These are phyloP conservation scores for Hycleus phaleratus DNA, from an alignment of 1,140 invertebrate species.

Conservation along the genomic window DNA sequence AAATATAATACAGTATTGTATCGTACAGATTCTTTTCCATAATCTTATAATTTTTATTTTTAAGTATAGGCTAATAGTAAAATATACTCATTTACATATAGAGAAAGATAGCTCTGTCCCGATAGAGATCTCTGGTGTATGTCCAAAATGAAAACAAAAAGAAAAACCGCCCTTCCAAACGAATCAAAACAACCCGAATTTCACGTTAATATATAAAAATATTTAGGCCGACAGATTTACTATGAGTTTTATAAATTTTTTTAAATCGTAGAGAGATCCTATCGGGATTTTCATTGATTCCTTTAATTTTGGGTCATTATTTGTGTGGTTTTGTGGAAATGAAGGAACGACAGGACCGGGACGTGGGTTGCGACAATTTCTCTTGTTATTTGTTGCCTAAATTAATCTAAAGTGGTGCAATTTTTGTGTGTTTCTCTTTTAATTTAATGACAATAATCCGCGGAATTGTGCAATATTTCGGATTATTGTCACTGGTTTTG, in stretches of 20 bases:
- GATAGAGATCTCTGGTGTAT: neutral
- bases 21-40: slow-evolving; percentile 6
- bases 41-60: slow-evolving; percentile 13
- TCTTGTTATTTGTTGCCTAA: neutral
- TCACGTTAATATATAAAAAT: slow-evolving; percentile 31
- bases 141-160: neutral
- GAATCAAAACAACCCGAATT: slow-evolving; percentile 22
- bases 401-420: neutral
- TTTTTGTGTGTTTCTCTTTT: neutral
- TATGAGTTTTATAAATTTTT: slow-evolving; percentile 9
- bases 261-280: neutral
- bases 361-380: slow-evolving; percentile 20
- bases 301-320: slow-evolving; percentile 12
- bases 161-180: neutral
- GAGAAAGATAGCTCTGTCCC: neutral
- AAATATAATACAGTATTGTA: slow-evolving; percentile 16
- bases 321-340: slow-evolving; percentile 2
- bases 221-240: slow-evolving; percentile 34
- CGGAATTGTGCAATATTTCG: neutral
- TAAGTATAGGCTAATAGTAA: slow-evolving; percentile 25
- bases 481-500: slow-evolving; percentile 6
- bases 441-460: neutral
- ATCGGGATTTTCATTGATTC: too few species aligned
- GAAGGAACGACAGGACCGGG: slow-evolving; percentile 7
- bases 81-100: slow-evolving; percentile 33